A percentile compares a stretch with the other conserved stretches of the same genome.
These are phyloP conservation scores for Lamproptera curius DNA, from an alignment of 2,888 invertebrate genomes.

Conservation along the genomic window DNA sequence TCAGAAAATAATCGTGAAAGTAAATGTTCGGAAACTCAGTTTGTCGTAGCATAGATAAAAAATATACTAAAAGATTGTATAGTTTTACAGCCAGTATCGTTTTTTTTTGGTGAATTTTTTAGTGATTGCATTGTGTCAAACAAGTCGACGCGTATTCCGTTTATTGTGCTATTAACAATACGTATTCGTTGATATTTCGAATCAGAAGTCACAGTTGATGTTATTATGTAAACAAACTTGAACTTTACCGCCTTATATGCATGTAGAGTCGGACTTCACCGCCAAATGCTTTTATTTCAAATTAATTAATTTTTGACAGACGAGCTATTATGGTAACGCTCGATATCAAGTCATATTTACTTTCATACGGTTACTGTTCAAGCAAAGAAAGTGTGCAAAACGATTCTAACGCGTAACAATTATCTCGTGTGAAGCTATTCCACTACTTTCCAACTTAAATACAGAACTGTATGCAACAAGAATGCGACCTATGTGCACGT, in stretches of 20 bases:
- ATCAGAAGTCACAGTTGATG: no score
- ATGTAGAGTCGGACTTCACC: no score
- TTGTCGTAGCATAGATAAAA: slow-evolving; percentile 3
- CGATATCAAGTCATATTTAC: no score
- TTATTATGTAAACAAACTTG: no score
- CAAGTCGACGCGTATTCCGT: no score
- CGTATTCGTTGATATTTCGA: no score
- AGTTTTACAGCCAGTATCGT: neutral
- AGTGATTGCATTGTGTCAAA: neutral
- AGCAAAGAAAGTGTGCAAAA: neutral
- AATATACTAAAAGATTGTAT: slow-evolving; percentile 7
- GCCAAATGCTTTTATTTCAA: no score
- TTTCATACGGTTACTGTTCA: no score
- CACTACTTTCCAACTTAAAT: neutral
- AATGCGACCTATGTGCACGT: slow-evolving; percentile 5
- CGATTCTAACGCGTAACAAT: neutral
- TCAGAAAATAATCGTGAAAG: neutral
- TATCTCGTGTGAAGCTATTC: neutral
- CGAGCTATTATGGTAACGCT: neutral
- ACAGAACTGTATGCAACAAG: neutral
- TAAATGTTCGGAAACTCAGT: slow-evolving; percentile 4
- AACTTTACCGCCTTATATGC: no score
- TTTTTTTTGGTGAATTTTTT: slow-evolving; percentile 10
- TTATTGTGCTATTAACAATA: no score
- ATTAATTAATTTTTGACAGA: neutral